phyloP scores from a whole-genome alignment of 2,113 vertebrate species.

The Nanger granti region DNA sequence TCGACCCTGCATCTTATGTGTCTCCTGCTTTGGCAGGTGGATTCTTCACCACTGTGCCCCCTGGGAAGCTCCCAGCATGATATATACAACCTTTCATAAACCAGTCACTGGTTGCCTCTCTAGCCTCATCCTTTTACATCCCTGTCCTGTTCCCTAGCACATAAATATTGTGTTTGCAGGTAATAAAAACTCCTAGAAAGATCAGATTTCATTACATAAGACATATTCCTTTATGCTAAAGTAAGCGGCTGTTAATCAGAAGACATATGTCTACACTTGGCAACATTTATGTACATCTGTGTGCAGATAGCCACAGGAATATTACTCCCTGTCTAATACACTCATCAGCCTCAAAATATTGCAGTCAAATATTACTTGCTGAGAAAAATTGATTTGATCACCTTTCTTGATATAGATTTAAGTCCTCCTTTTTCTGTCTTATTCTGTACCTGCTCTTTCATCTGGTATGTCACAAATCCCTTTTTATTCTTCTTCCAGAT shows the following conservation, averaged over 20 bases:
- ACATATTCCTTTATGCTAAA: background rate
- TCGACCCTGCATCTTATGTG: background rate
- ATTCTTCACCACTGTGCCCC: background rate
- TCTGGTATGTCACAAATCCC: background rate
- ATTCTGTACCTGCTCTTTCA: fast-evolving
- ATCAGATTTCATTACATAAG: background rate
- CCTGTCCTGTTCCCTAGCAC: background rate
- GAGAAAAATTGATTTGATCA: background rate
- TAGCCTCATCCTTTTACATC: background rate
- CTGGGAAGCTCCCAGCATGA: background rate
- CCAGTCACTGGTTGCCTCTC: background rate
- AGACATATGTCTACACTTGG: background rate
- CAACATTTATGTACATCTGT: background rate
- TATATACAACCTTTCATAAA: background rate
- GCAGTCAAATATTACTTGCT: background rate
- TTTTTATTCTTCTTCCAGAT: background rate
- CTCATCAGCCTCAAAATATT: background rate
- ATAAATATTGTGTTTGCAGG: background rate
- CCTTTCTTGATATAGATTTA: background rate
- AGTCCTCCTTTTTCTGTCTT: background rate
- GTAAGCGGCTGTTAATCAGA: background rate
- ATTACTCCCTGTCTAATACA: background rate
- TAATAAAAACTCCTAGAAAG: background rate
- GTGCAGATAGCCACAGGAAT: background rate
- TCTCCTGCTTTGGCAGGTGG: background rate